A percentile compares a stretch with the other conserved stretches of the same genome.
Evolutionary conservation across 2,797 vertebrate species (phyloP).

Genomic region (Anguilla marmorata): DNA sequence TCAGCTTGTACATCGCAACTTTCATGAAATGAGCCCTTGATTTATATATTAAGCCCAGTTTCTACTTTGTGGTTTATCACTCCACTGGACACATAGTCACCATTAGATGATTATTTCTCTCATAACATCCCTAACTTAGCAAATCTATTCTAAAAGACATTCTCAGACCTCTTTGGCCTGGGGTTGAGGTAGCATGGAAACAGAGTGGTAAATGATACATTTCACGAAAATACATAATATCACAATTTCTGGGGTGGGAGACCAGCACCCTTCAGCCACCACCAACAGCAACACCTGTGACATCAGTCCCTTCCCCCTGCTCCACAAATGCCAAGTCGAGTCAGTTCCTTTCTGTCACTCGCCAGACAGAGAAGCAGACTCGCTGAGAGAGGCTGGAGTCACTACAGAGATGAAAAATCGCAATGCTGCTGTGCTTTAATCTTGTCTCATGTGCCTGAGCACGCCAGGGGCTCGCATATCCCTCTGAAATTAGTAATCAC

Average conservation of each 20-base stretch:
- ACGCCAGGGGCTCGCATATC: neutral
- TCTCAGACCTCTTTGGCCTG: neutral
- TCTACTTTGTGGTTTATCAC: neutral
- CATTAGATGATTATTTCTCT: neutral
- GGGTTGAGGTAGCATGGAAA: neutral
- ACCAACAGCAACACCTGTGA: neutral
- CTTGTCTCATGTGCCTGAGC: neutral
- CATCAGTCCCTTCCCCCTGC: neutral
- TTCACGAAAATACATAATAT: slow-evolving; percentile 7
- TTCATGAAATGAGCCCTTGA: neutral
- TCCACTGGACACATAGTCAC: neutral
- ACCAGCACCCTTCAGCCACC: neutral
- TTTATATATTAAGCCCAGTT: neutral
- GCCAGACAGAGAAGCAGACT: neutral
- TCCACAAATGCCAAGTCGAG: neutral
- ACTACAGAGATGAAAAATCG: neutral
- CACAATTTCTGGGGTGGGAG: slow-evolving; percentile 27
- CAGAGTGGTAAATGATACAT: neutral
- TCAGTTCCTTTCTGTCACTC: neutral
- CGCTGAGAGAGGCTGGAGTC: neutral
- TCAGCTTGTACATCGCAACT: too few species aligned
- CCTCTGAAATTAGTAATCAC: neutral
- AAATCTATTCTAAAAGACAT: neutral
- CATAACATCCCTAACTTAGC: neutral
- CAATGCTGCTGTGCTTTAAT: neutral